These are phyloP conservation scores for Simalia tracyae DNA, from an alignment of 2,797 vertebrate genomes.

Conservation along the genomic window DNA sequence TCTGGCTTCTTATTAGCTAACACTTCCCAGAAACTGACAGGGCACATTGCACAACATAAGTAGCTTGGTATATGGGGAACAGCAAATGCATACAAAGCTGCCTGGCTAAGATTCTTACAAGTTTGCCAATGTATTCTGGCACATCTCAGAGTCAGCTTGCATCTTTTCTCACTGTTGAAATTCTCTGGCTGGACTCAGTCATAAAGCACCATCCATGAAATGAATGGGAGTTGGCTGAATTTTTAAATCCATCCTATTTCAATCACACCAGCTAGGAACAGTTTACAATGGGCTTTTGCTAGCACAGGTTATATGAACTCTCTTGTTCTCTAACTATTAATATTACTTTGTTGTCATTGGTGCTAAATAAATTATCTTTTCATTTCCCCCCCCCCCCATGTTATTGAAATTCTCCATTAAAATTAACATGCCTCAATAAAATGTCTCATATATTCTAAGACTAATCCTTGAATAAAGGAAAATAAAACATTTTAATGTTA, in stretches of 20 bases:
- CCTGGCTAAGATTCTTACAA: constrained; percentile 51
- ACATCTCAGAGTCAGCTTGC: constrained; percentile 34
- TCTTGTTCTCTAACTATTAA: constrained; percentile 25
- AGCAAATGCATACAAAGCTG: constrained; percentile 52
- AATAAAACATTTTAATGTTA: neutral
- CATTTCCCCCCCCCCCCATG: neutral
- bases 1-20: constrained; percentile 26
- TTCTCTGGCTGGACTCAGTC: constrained; percentile 23
- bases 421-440: neutral
- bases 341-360: constrained; percentile 25
- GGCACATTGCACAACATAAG: constrained; percentile 45
- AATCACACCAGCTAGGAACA: neutral
- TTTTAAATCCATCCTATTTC: neutral
- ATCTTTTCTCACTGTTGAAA: constrained; percentile 44
- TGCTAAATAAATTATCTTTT: constrained; percentile 20
- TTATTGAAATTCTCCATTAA: neutral
- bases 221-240: neutral
- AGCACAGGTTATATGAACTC: neutral
- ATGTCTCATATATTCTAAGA: neutral
- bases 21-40: constrained; percentile 41
- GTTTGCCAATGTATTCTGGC: constrained; percentile 29
- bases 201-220: constrained; percentile 9
- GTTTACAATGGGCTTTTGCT: neutral
- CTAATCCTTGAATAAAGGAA: neutral
- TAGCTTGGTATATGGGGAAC: constrained; percentile 38